Conservation (phyloP, 2,797 vertebrate species). For the Takifugu ocellatus region DNA sequence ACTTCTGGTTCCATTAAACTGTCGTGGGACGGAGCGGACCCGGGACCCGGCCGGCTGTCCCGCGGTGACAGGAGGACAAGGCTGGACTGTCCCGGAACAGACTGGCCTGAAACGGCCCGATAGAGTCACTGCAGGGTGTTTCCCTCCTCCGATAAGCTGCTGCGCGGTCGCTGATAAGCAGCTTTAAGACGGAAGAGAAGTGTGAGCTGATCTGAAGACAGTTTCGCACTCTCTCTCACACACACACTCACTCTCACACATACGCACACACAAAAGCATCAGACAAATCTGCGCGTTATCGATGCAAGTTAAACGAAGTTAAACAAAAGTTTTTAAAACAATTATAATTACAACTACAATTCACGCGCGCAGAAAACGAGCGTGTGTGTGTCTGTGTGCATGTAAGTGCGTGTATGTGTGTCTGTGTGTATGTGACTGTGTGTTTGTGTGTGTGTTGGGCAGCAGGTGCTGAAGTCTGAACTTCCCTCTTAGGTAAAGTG, state of each 20-base stretch:
- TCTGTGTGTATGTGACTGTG: neutral
- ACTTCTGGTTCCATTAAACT: too few relatives aligned
- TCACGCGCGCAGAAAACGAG: neutral
- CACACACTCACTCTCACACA: too few relatives aligned
- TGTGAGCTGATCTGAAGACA: too few relatives aligned
- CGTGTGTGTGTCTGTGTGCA: neutral
- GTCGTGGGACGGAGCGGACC: too few relatives aligned
- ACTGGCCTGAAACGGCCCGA: constrained; percentile 72
- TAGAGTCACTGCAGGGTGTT: constrained; percentile 77
- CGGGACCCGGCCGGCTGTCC: too few relatives aligned
- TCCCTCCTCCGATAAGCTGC: constrained; percentile 78
- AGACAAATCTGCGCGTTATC: too few relatives aligned
- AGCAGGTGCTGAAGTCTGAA: constrained; percentile 92
- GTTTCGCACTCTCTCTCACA: too few relatives aligned
- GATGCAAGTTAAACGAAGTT: too few relatives aligned
- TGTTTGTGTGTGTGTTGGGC: constrained; percentile 28
- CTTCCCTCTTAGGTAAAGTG: constrained; percentile 99
- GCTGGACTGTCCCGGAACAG: constrained; percentile 54
- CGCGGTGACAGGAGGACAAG: constrained; percentile 32
- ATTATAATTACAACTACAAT: neutral
- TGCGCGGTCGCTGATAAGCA: constrained; percentile 69
- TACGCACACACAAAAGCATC: too few relatives aligned
- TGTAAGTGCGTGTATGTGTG: neutral
- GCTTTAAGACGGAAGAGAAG: constrained; percentile 1
- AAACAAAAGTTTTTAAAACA: too few relatives aligned